Evolutionary conservation across 2,113 vertebrate genomes (phyloP), one percentile per base, ranked within the genome.

Genomic region (Perognathus longimembris): DNA sequence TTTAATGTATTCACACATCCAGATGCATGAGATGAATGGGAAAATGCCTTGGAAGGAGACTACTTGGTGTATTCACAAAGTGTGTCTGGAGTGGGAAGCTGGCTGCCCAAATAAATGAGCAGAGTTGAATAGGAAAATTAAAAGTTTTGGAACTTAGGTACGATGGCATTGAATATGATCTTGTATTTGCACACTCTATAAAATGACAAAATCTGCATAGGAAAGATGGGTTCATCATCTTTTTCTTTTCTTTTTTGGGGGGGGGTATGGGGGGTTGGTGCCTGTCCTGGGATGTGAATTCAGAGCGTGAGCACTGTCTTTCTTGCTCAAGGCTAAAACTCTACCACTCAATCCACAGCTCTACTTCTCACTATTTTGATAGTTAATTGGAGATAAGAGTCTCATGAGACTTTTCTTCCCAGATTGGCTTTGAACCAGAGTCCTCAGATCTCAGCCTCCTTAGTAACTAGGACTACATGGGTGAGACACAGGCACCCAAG

Each of bases 1-100:
- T 90, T 94, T 97, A 80, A 91, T 90, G 15, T 87, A 42, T 78
- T 45, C 91, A 95, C 38, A 83, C 83, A 45, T 91, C 85, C 66
- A 40, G 8, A 92, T 85, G 80, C 92, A 36, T 69, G 81, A 57
- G 82, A 90, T 54, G 69, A 74, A 84, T 70, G 76, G 77, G 34
- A 89, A 95, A 85, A 61, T 28, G n/a, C 34, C 64, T 17, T 18
- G 32, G 38, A 84, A 89, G n/a, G 64, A 85, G 63, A 92, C 67
- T 17, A 32, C 84, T 32, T 7, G n/a, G 71, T 66, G 94, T 63
- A 18, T 67, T 91, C 22, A 34, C 64, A 30, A 26, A n/a, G 36
- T 10, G 17, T 30, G 10, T 40, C 18, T 71, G 5, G 26, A 18
- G 54, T 28, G 30, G 63, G 20, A 63, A 80, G 66, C 34, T 34